Percentiles rank a stretch among this genome's conserved stretches.
These are phyloP conservation scores for Denticeps clupeoides DNA, from an alignment of 2,797 vertebrate species.

Conservation along the genomic window DNA sequence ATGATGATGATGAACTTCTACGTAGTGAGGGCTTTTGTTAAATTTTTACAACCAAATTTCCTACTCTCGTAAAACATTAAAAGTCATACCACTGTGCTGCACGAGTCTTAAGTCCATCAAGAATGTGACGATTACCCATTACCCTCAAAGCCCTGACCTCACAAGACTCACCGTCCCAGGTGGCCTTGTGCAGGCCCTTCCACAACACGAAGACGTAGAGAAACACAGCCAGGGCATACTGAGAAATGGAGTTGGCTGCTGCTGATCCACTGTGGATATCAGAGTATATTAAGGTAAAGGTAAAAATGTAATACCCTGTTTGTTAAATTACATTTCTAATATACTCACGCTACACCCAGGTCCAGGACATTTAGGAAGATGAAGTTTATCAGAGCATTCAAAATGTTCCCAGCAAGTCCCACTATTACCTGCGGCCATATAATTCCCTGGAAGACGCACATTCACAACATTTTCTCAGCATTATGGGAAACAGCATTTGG, in stretches of 20 bases:
- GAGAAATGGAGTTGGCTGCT: slow-evolving; percentile 73
- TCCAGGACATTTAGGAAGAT: slow-evolving; percentile 66
- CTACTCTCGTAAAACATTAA: neutral
- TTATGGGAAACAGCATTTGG: too few species aligned
- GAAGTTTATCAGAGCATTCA: slow-evolving; percentile 76
- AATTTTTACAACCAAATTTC: neutral
- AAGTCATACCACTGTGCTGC: neutral
- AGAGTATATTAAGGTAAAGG: neutral
- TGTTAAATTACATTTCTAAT: neutral
- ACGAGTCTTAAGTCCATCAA: neutral
- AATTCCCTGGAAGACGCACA: slow-evolving; percentile 60
- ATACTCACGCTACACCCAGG: slow-evolving; percentile 80
- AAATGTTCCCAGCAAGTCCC: slow-evolving; percentile 65
- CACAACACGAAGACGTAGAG: slow-evolving; percentile 65
- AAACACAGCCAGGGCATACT: slow-evolving; percentile 64
- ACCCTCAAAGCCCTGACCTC: neutral
- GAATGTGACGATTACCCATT: neutral
- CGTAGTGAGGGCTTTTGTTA: neutral
- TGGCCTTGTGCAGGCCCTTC: slow-evolving; percentile 70
- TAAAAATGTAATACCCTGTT: neutral
- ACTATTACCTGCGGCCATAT: slow-evolving; percentile 73
- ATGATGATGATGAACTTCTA: too few species aligned
- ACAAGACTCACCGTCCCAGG: slow-evolving; percentile 72
- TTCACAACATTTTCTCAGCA: neutral
- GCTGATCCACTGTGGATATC: slow-evolving; percentile 74